Evolutionary conservation across 2,113 vertebrate genomes (phyloP).

Genomic region (Halichoerus grypus): DNA sequence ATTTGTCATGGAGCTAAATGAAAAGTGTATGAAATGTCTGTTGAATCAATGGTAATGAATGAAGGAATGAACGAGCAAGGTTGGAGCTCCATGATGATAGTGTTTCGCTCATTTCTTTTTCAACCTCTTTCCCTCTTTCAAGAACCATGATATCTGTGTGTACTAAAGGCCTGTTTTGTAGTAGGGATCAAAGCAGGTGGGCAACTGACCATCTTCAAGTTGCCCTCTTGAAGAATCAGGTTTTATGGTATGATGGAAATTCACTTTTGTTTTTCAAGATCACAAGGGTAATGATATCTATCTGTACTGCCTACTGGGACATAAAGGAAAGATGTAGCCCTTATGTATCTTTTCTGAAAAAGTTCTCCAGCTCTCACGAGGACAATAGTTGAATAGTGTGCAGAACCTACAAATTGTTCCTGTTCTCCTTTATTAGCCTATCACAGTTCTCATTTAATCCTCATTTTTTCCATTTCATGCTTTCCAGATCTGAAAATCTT

Average conservation of each 20-base stretch:
- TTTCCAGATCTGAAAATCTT: conserved; percentile 36
- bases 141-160: not conserved
- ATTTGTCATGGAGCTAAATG: not conserved
- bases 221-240: not conserved
- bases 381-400: not conserved
- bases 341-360: not conserved
- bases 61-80: not conserved
- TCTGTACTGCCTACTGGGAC: not conserved
- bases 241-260: not conserved
- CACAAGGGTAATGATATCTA: not conserved
- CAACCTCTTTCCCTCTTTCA: not conserved
- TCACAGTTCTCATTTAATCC: not conserved
- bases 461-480: conserved; percentile 28
- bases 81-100: not conserved
- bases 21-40: not conserved
- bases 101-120: not conserved
- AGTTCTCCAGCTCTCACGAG: not conserved
- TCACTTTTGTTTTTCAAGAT: conserved; percentile 47
- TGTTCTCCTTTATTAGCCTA: not conserved
- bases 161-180: not conserved
- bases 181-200: not conserved
- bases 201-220: not conserved
- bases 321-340: not conserved
- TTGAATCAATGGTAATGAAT: not conserved
- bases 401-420: not conserved